These are phyloP conservation scores for Anodontia alba DNA, from an alignment of 2,888 invertebrate species.

Conservation along the genomic window DNA sequence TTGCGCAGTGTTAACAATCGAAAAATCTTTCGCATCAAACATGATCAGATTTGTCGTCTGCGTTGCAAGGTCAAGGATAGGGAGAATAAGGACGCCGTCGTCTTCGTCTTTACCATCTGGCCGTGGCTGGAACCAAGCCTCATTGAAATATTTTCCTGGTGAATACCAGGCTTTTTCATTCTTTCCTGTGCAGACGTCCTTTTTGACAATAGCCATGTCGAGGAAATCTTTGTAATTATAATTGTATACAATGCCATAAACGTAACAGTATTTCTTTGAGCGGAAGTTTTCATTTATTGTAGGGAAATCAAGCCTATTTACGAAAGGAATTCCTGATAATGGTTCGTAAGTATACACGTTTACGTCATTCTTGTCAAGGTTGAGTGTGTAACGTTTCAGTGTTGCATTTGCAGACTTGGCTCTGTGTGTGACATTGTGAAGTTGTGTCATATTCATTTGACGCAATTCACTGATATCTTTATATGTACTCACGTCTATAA, in stretches of 20 bases:
- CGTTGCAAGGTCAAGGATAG: conserved; percentile 70
- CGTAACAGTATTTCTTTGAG: conserved; percentile 70
- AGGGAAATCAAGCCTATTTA: conserved; percentile 72
- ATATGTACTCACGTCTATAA: conserved; percentile 60
- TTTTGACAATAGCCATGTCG: conserved; percentile 74
- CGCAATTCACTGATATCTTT: conserved; percentile 56
- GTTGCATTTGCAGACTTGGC: conserved; percentile 31
- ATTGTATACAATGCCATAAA: conserved; percentile 76
- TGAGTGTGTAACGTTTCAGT: conserved; percentile 59
- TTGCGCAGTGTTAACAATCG: conserved; percentile 59
- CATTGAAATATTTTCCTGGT: conserved; percentile 67
- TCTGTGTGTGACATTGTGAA: conserved; percentile 41
- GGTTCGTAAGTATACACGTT: conserved; percentile 38
- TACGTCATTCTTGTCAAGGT: conserved; percentile 41
- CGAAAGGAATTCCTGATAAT: conserved; percentile 7
- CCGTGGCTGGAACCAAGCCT: conserved; percentile 75
- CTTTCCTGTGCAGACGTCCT: conserved; percentile 67
- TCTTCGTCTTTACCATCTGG: conserved; percentile 72
- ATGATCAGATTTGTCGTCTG: conserved; percentile 70
- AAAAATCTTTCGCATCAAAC: conserved; percentile 72
- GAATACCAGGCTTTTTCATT: conserved; percentile 60
- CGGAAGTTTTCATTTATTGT: conserved; percentile 76
- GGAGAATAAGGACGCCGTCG: conserved; percentile 77
- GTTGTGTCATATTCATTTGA: conserved; percentile 45
- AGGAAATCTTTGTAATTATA: conserved; percentile 64